Conservation (phyloP, 2,113 vertebrate genomes). For the Phyllopteryx taeniolatus region DNA sequence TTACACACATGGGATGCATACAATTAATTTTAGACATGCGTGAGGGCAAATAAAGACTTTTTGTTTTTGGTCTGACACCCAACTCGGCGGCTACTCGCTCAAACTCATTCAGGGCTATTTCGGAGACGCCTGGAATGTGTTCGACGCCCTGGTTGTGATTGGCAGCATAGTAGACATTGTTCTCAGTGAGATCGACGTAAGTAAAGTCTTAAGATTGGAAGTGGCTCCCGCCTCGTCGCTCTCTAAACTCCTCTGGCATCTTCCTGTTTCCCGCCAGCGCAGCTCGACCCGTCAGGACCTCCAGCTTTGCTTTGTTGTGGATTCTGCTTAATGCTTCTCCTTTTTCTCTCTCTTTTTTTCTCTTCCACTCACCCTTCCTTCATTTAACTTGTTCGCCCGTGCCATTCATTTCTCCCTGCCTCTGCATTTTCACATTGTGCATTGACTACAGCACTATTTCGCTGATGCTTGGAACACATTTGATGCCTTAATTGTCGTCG, state of each 20-base stretch:
- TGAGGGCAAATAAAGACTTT: conserved; percentile 14
- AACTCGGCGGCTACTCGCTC: conserved; percentile 60
- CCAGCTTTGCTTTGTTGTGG: conserved; percentile 24
- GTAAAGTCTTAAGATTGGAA: conserved; percentile 73
- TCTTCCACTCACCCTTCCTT: conserved; percentile 34
- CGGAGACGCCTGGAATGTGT: conserved; percentile 98
- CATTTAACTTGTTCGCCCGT: neutral
- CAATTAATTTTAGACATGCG: conserved; percentile 2
- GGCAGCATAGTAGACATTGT: conserved; percentile 99
- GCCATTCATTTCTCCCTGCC: conserved; percentile 7
- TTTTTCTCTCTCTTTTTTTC: conserved; percentile 50
- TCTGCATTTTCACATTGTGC: conserved; percentile 65
- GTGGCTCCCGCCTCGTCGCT: conserved; percentile 23
- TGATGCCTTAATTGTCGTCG: conserved; percentile 99
- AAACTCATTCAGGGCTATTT: conserved; percentile 91
- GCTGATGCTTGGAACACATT: conserved; percentile 99
- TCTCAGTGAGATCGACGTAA: conserved; percentile 98
- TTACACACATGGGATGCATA: neutral
- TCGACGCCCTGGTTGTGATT: conserved; percentile 99
- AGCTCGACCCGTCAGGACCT: conserved; percentile 23
- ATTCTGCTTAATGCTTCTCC: conserved; percentile 33
- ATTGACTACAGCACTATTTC: conserved; percentile 99
- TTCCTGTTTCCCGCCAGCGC: conserved; percentile 13
- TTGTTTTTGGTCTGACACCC: conserved; percentile 24
- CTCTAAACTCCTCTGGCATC: conserved; percentile 22